Conservation (phyloP, 2,797 vertebrate species). For the Clamator glandarius region DNA sequence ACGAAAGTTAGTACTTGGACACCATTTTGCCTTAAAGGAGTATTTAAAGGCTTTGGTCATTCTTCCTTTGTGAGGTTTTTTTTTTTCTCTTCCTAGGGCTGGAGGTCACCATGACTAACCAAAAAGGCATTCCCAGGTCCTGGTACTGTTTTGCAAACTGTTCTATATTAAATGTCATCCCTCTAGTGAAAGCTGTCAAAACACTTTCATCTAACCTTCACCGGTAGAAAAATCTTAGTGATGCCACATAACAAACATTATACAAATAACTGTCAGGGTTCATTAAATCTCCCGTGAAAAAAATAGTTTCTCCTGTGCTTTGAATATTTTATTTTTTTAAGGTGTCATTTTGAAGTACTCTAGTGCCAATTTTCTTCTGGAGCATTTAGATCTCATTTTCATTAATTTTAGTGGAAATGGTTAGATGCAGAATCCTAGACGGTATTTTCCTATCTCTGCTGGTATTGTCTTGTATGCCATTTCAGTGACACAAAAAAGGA, state of each 20-base stretch:
- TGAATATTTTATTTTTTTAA: background rate
- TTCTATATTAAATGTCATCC: conserved; percentile 76
- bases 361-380: background rate
- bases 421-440: background rate
- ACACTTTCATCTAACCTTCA: conserved; percentile 73
- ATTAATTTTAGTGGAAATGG: background rate
- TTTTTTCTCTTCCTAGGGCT: background rate
- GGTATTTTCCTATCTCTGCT: background rate
- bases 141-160: conserved; percentile 70
- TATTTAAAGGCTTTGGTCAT: background rate
- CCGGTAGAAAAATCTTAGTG: conserved; percentile 63
- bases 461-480: background rate
- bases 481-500: background rate
- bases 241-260: conserved; percentile 76
- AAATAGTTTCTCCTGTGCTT: background rate
- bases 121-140: conserved; percentile 63
- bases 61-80: background rate
- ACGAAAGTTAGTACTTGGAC: background rate
- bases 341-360: background rate
- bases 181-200: conserved; percentile 79
- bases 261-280: conserved; percentile 77
- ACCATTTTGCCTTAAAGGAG: background rate
- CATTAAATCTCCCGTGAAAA: conserved; percentile 67
- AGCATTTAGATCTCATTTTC: background rate
- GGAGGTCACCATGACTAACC: conserved; percentile 63